These are phyloP conservation scores for Campylomormyrus numenius DNA, from an alignment of 2,113 vertebrate genomes.

Conservation along the genomic window DNA sequence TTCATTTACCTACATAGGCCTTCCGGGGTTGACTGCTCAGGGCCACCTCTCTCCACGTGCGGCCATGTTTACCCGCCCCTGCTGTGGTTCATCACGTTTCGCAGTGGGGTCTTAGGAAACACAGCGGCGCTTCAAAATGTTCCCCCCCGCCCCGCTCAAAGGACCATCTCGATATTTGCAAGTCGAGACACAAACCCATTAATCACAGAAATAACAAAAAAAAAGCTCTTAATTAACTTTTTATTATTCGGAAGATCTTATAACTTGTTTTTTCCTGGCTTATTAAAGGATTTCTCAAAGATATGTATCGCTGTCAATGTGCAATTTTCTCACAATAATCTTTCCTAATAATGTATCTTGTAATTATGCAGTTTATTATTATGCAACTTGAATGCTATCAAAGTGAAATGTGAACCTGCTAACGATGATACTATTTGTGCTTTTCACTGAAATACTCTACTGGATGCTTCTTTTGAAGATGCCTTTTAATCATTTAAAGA, in stretches of 20 bases:
- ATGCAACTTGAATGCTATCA: not conserved
- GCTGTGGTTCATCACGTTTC: not conserved
- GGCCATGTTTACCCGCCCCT: not conserved
- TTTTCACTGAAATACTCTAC: not conserved
- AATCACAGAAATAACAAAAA: not conserved
- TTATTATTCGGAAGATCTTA: conserved; percentile 4
- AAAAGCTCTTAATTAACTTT: conserved; percentile 4
- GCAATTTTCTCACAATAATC: conserved; percentile 10
- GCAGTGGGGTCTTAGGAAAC: not conserved
- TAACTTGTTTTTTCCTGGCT: conserved; percentile 4
- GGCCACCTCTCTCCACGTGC: not conserved
- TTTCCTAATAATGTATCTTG: not conserved
- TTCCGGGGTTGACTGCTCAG: not conserved
- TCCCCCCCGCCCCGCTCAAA: not conserved
- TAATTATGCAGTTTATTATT: not conserved
- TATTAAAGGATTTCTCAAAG: not conserved
- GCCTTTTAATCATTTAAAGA: not conserved
- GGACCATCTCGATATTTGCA: not conserved
- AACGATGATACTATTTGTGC: not conserved
- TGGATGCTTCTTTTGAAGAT: not conserved
- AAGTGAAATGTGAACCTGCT: not conserved
- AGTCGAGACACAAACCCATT: not conserved
- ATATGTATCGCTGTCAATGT: not conserved
- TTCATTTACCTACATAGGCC: not conserved
- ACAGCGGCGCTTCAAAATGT: not conserved